Percentiles rank a stretch among this genome's conserved stretches.
These are phyloP conservation scores for Corythornis madagascariensis DNA, from an alignment of 2,113 vertebrate genomes.

Conservation along the genomic window DNA sequence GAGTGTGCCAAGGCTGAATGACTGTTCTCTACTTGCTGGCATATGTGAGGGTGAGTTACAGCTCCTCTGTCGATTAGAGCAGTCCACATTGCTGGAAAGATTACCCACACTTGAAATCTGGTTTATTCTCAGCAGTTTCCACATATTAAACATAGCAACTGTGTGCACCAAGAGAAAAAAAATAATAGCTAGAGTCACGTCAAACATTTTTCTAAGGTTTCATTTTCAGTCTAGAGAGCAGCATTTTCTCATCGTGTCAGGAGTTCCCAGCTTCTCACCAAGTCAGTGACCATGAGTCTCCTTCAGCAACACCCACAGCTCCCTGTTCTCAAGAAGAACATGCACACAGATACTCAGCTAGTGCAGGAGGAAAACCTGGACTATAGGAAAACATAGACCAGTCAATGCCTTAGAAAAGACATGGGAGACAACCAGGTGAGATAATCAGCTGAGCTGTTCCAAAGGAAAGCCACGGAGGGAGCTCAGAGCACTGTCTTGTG, in stretches of 20 bases:
- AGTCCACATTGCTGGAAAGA: background rate
- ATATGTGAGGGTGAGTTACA: background rate
- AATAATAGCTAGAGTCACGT: background rate
- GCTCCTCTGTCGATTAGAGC: background rate
- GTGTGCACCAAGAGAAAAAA: background rate
- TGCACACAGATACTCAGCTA: background rate
- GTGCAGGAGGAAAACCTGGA: background rate
- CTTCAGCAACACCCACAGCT: background rate
- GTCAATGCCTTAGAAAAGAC: background rate
- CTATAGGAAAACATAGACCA: background rate
- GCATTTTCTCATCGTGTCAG: background rate
- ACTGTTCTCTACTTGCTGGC: background rate
- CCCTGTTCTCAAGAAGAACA: background rate
- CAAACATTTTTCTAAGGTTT: conserved; percentile 1
- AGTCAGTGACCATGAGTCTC: background rate
- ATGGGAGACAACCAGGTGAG: background rate
- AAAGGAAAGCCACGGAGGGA: background rate
- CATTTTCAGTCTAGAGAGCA: background rate
- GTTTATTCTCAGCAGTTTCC: background rate
- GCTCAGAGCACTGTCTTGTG: background rate
- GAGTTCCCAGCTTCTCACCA: background rate
- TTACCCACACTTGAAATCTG: background rate
- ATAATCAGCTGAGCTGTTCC: background rate
- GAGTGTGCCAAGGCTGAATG: background rate
- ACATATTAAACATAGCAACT: background rate